Percentiles rank a stretch among this genome's conserved stretches.
Conservation (phyloP, 2,797 vertebrate genomes). For the Dicrostonyx torquatus region DNA sequence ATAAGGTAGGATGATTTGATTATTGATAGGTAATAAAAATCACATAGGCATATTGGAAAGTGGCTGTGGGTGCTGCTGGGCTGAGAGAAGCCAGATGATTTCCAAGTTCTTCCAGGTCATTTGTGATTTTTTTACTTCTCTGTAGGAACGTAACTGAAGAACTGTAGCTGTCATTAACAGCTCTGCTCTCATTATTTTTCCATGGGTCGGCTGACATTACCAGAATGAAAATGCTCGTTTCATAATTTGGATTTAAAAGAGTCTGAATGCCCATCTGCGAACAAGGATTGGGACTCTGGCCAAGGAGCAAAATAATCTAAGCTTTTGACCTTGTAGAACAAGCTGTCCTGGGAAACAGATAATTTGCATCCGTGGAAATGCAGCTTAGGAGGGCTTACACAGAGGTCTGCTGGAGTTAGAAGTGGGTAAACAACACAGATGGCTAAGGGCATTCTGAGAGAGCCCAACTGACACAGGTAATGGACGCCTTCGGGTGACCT, state of each 20-base stretch:
- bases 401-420: not conserved
- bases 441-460: not conserved
- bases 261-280: not conserved
- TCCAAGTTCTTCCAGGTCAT: not conserved
- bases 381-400: not conserved
- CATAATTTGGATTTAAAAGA: slow-evolving; percentile 41
- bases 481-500: not conserved
- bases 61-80: not conserved
- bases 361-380: not conserved
- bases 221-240: not conserved
- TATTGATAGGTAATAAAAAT: not conserved
- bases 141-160: not conserved
- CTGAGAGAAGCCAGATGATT: not conserved
- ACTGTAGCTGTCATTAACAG: not conserved
- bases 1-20: not conserved
- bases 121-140: not conserved
- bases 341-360: not conserved
- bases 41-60: not conserved
- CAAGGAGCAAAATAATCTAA: slow-evolving; percentile 9
- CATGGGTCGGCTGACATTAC: not conserved
- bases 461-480: not conserved
- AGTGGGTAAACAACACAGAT: not conserved
- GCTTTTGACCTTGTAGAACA: slow-evolving; percentile 10
- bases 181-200: slow-evolving; percentile 49
- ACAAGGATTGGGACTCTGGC: not conserved